Evolutionary conservation across 2,888 invertebrate species (phyloP).

Genomic region (Odontothrips loti): DNA sequence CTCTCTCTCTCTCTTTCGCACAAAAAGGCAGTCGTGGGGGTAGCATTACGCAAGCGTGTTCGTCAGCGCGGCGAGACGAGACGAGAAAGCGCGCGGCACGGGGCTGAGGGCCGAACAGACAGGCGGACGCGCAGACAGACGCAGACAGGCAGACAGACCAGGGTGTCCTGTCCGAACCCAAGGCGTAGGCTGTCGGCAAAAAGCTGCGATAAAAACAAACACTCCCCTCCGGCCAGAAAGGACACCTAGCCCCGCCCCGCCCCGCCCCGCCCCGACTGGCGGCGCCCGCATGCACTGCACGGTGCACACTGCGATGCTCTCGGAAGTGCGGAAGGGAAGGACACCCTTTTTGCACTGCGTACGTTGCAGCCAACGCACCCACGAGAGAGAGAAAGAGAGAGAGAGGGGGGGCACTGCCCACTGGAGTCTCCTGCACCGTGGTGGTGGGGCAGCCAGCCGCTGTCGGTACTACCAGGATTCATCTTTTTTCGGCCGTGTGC

Average conservation of each 20-base stretch:
- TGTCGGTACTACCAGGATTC: not conserved
- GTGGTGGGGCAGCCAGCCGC: not conserved
- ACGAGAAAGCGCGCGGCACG: slow-evolving; percentile 17
- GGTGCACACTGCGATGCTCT: no score
- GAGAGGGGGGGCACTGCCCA: not conserved
- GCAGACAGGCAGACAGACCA: slow-evolving; percentile 13
- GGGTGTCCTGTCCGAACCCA: no score
- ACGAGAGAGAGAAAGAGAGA: not conserved
- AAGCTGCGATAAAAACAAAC: not conserved
- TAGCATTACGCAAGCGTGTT: no score
- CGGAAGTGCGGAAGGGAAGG: no score
- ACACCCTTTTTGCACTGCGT: no score
- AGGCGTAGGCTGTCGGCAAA: no score
- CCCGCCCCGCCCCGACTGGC: no score
- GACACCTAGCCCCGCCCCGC: no score
- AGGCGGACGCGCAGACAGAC: not conserved
- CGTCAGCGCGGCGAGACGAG: not conserved
- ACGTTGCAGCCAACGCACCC: no score
- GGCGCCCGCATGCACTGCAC: slow-evolving; percentile 30
- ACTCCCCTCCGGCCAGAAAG: slow-evolving; percentile 19
- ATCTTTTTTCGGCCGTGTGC: slow-evolving; percentile 29
- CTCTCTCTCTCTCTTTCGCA: no score
- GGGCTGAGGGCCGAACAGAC: slow-evolving; percentile 28
- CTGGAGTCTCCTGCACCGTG: not conserved
- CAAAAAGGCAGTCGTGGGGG: no score